Percentiles rank a stretch among this genome's conserved stretches.
Evolutionary conservation across 2,797 vertebrate species (phyloP).

Genomic region (Discoglossus pictus): DNA sequence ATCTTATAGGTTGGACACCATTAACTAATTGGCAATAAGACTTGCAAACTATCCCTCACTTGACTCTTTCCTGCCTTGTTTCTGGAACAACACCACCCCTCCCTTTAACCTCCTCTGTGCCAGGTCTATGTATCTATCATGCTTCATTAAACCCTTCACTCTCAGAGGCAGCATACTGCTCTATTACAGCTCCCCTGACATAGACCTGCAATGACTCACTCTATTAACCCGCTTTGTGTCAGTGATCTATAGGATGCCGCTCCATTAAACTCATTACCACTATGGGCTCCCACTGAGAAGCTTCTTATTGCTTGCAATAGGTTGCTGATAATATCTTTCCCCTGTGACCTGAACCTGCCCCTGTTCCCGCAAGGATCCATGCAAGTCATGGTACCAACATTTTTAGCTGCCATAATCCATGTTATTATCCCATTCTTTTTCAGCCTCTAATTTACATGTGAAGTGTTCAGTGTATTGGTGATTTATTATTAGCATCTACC

Average conservation of each 20-base stretch:
- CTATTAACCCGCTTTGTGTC: constrained; percentile 36
- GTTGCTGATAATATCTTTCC: constrained; percentile 11
- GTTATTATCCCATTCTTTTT: too few species aligned
- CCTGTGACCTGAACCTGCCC: constrained; percentile 23
- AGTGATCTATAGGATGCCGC: constrained; percentile 26
- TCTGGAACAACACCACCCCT: background rate
- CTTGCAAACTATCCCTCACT: too few species aligned
- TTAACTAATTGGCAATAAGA: too few species aligned
- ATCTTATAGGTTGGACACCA: too few species aligned
- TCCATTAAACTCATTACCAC: constrained; percentile 28
- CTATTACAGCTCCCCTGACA: constrained; percentile 1
- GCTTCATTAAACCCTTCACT: background rate
- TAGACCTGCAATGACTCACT: constrained; percentile 29
- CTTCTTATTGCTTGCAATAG: constrained; percentile 7
- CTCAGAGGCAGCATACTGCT: background rate
- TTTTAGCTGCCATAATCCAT: background rate
- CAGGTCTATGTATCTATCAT: constrained; percentile 6
- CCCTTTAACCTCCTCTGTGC: constrained; percentile 14
- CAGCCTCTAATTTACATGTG: too few species aligned
- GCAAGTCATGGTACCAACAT: background rate
- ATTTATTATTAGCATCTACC: too few species aligned
- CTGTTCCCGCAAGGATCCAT: background rate
- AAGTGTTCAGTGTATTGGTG: too few species aligned
- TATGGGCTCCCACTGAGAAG: constrained; percentile 13
- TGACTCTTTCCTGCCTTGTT: too few species aligned